Conservation (phyloP, 2,888 invertebrate species). For the Dasypogon diadema region DNA sequence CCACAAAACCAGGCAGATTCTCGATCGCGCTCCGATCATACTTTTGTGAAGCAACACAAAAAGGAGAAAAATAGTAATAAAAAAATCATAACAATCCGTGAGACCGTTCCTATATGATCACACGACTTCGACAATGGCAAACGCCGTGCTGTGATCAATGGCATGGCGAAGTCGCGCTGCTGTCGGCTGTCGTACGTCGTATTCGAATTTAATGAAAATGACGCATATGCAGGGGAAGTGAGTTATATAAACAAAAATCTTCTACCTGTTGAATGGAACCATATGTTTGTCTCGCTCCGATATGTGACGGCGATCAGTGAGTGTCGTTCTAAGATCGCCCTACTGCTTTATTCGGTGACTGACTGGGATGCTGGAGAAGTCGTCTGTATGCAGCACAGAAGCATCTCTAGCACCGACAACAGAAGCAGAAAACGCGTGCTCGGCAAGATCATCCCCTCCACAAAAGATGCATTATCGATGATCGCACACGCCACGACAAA, state of each 20-base stretch:
- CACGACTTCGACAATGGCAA: slow-evolving; percentile 42
- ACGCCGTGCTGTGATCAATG: slow-evolving; percentile 45
- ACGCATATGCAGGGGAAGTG: slow-evolving; percentile 25
- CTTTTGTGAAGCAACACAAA: slow-evolving; percentile 9
- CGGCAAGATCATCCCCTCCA: slow-evolving; percentile 40
- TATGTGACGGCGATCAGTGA: too few species aligned
- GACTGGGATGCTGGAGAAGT: slow-evolving; percentile 18
- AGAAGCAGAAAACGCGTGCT: slow-evolving; percentile 37
- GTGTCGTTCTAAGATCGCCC: background rate
- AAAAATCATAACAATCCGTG: slow-evolving; percentile 37
- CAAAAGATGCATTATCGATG: background rate
- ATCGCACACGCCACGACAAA: slow-evolving; percentile 40
- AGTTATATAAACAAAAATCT: slow-evolving; percentile 35
- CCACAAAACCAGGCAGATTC: slow-evolving; percentile 6
- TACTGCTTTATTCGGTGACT: background rate
- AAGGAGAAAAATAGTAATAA: background rate
- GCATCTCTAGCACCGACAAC: slow-evolving; percentile 19
- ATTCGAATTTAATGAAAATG: slow-evolving; percentile 35
- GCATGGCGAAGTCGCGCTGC: slow-evolving; percentile 36
- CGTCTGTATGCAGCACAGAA: background rate
- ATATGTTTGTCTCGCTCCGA: slow-evolving; percentile 11
- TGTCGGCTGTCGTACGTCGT: slow-evolving; percentile 36
- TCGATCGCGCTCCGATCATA: background rate
- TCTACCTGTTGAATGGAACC: slow-evolving; percentile 38
- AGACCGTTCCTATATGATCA: slow-evolving; percentile 25